phyloP scores from a whole-genome alignment of 2,888 invertebrate species.

The Nomada hirtipes region DNA sequence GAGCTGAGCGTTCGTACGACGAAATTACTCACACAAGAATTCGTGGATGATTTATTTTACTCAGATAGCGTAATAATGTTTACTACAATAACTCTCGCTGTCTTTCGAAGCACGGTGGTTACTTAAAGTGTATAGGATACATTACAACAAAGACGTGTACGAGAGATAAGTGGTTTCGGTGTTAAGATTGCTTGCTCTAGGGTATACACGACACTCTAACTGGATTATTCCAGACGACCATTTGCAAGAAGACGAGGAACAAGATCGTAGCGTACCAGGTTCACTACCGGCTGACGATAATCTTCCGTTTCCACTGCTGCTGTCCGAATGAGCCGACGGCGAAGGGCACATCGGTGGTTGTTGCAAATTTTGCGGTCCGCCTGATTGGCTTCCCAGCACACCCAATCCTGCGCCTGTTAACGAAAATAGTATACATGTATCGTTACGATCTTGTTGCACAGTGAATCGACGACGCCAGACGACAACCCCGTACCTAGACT shows the following conservation, averaged over 20 bases:
- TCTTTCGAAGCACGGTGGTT: conserved; percentile 21
- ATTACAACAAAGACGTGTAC: conserved; percentile 14
- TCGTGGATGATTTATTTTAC: conserved; percentile 67
- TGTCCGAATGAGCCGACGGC: conserved; percentile 94
- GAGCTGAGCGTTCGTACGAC: conserved; percentile 59
- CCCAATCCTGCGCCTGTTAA: conserved; percentile 82
- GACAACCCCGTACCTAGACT: conserved; percentile 79
- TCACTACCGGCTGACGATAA: conserved; percentile 93
- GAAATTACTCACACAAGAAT: conserved; percentile 71
- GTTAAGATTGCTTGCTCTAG: conserved; percentile 32
- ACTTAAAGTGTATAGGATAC: conserved; percentile 27
- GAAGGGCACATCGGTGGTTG: conserved; percentile 91
- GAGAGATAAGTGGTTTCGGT: conserved; percentile 25
- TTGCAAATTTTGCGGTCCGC: conserved; percentile 84
- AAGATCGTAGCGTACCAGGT: conserved; percentile 84
- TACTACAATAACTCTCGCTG: conserved; percentile 62
- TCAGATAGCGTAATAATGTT: conserved; percentile 48
- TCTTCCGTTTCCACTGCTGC: conserved; percentile 92
- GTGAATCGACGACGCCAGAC: not conserved
- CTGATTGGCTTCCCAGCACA: conserved; percentile 82
- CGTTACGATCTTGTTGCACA: conserved; percentile 25
- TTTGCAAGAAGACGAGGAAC: conserved; percentile 69
- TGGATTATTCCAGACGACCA: conserved; percentile 61
- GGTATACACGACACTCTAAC: conserved; percentile 55
- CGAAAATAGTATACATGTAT: conserved; percentile 55